phyloP scores from a whole-genome alignment of 2,888 invertebrate genomes.

The Esperia sulphurella region DNA sequence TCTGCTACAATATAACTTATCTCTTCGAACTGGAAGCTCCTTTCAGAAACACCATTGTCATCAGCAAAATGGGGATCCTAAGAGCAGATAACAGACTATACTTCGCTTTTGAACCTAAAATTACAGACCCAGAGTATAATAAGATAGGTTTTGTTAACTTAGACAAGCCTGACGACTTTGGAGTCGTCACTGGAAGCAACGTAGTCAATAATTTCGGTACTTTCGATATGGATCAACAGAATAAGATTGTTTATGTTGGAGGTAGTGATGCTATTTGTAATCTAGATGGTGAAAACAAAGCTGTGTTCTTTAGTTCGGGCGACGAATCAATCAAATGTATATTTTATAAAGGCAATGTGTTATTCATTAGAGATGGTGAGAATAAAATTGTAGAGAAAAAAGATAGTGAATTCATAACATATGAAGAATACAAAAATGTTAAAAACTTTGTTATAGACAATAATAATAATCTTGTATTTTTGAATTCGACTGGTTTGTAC shows the following conservation, averaged over 20 bases:
- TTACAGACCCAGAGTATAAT: constrained; percentile 53
- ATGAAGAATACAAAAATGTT: constrained; percentile 40
- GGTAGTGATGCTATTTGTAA: constrained; percentile 57
- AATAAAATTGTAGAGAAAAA: constrained; percentile 48
- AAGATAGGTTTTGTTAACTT: constrained; percentile 58
- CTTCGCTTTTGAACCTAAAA: constrained; percentile 58
- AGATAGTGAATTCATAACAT: constrained; percentile 43
- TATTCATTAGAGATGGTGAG: constrained; percentile 45
- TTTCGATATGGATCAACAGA: constrained; percentile 61
- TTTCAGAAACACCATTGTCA: constrained; percentile 50
- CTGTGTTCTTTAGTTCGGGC: constrained; percentile 49
- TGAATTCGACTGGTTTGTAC: constrained; percentile 49
- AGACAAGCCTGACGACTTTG: constrained; percentile 29
- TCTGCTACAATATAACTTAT: constrained; percentile 49
- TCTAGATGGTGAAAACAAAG: constrained; percentile 34
- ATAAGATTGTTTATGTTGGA: constrained; percentile 51
- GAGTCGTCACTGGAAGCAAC: constrained; percentile 36
- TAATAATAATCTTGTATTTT: constrained; percentile 47
- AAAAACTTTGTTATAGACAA: constrained; percentile 57
- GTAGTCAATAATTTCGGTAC: constrained; percentile 52
- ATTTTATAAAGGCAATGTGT: constrained; percentile 52
- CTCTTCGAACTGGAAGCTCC: constrained; percentile 52
- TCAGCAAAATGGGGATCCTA: constrained; percentile 37
- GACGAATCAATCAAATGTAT: constrained; percentile 50
- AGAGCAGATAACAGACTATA: constrained; percentile 28